These are phyloP conservation scores for Andrena camellia DNA, from an alignment of 2,888 invertebrate genomes.

Conservation along the genomic window DNA sequence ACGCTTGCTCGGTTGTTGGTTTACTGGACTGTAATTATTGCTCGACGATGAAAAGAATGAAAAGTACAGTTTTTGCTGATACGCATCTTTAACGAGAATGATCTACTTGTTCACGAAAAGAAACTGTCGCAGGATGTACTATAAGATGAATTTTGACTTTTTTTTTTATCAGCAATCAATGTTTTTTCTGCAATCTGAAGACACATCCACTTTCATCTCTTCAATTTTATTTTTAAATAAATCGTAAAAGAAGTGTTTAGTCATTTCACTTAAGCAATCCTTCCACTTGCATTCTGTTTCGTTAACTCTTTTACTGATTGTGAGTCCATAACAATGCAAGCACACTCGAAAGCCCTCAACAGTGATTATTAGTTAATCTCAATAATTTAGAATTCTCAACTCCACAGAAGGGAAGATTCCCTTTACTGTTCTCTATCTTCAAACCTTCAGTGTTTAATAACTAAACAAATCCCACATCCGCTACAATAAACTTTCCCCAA, in stretches of 20 bases:
- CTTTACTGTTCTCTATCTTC: too few relatives aligned
- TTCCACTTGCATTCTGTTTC: neutral
- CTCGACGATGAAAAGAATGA: conserved; percentile 17
- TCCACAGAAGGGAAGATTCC: too few relatives aligned
- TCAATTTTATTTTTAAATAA: too few relatives aligned
- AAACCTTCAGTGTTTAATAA: too few relatives aligned
- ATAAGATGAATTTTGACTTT: neutral
- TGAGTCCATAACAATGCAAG: too few relatives aligned
- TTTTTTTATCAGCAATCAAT: neutral
- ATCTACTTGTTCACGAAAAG: neutral
- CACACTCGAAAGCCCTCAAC: too few relatives aligned
- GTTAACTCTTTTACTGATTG: too few relatives aligned
- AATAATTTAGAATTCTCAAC: too few relatives aligned
- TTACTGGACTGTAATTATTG: conserved; percentile 42
- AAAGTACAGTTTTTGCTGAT: neutral
- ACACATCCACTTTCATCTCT: neutral
- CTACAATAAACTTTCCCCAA: too few relatives aligned
- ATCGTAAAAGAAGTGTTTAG: too few relatives aligned
- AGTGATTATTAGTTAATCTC: too few relatives aligned
- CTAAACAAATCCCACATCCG: too few relatives aligned
- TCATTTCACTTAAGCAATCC: neutral
- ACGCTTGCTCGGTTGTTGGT: conserved; percentile 28
- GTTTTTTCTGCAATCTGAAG: neutral
- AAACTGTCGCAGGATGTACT: neutral
- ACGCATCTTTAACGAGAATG: neutral